Base-by-base conservation (phyloP, 2,888 invertebrate species). In the Xestia xanthographa region DNA sequence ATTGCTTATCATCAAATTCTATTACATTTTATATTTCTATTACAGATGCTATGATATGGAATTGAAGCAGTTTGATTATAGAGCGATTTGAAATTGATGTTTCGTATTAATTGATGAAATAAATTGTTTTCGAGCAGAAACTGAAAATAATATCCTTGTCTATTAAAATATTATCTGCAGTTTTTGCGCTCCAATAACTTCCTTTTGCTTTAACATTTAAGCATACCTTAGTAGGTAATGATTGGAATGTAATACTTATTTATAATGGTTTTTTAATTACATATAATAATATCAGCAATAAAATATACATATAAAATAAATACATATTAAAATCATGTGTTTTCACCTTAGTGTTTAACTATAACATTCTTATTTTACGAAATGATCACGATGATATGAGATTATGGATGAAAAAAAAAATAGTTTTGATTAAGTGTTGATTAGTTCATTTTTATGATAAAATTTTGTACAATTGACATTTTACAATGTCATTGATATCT, bases 1-100 rank as follows among this genome's bases (percentile, higher is more conserved):
- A 92, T 86, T 76, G 77, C 72, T 86, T 88, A 83, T 80, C 82
- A 86, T 87, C 74, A 80, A 80, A 74, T 85, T 77, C 68, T 77
- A 79, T 67, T 66, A 77, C 48, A 84, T 80, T 86, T 63, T 41
- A 65, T 38, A 77, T 70, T 77, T 72, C 38, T 73, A 73, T 78
- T 45, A 70, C 45, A 86, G 22, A 76, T 83, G 63, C 34, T 63
- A 80, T 77, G 72, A 73, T 41, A 83, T 58, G 70, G 34, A 82
- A 76, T 84, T 66, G 17, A 72, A 60, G 65, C 53, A 22, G 14
- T 48, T 63, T 48, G 26, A 50, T 69, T 66, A 41, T 8, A 48
- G 53, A 66, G 22, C 20, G 45, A 62, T 69, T 72, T 67, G 50
- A 65, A 53, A 26, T 60, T 72, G 43, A 41, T 75, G 66, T 14